Conservation (phyloP, 2,797 vertebrate species). For the Glyptemys insculpta region DNA sequence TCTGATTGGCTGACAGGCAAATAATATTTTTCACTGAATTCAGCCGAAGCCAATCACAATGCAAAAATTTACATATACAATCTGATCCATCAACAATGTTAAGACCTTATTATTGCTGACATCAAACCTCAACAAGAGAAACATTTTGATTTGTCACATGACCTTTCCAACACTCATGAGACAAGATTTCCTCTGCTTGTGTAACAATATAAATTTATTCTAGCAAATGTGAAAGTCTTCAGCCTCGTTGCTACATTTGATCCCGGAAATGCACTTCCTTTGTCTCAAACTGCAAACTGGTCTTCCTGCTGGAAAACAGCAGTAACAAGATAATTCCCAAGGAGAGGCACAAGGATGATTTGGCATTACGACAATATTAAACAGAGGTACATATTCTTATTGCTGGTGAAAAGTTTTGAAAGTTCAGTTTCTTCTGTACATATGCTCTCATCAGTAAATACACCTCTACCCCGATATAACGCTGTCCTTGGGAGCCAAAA, state of each 20-base stretch:
- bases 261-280: neutral
- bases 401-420: neutral
- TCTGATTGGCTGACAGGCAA: slow-evolving; percentile 1
- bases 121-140: neutral
- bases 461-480: too few relatives aligned
- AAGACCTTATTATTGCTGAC: neutral
- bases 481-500: too few relatives aligned
- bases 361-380: fast-evolving
- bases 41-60: neutral
- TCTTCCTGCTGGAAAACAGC: neutral
- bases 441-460: neutral
- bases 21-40: neutral
- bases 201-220: neutral
- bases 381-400: neutral
- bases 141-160: neutral
- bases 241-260: neutral
- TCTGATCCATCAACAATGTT: neutral
- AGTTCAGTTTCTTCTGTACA: neutral
- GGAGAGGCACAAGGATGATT: neutral
- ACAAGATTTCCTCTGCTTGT: neutral
- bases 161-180: neutral
- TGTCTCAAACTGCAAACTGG: neutral
- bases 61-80: neutral
- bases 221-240: slow-evolving; percentile 19
- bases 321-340: neutral